Percentiles rank a stretch among this genome's conserved stretches.
These are phyloP conservation scores for Drosophila paracracens DNA, from an alignment of 2,888 invertebrate species.

Conservation along the genomic window DNA sequence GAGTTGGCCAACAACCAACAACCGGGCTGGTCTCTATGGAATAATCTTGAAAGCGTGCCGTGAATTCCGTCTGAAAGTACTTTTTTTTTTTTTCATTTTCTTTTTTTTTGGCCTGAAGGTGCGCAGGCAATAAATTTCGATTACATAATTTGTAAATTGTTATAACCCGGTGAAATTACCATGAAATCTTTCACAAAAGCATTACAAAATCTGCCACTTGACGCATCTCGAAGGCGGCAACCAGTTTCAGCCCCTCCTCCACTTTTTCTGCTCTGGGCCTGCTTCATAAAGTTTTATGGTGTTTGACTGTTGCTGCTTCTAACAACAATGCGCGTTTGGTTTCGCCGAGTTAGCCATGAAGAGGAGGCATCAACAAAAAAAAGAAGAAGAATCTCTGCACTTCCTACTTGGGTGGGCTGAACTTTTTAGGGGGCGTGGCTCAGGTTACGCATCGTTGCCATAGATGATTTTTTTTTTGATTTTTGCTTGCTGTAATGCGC, in stretches of 20 bases:
- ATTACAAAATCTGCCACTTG: constrained; percentile 79
- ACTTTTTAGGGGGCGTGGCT: constrained; percentile 30
- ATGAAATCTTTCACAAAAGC: constrained; percentile 79
- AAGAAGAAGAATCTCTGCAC: constrained; percentile 39
- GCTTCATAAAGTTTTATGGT: constrained; percentile 75
- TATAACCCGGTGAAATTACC: constrained; percentile 80
- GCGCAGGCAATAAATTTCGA: constrained; percentile 78
- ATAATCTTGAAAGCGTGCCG: constrained; percentile 47
- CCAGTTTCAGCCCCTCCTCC: constrained; percentile 19
- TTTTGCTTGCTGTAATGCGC: constrained; percentile 38
- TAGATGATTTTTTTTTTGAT: constrained; percentile 52
- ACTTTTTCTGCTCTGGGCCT: neutral
- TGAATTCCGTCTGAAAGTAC: constrained; percentile 5
- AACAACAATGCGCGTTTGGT: constrained; percentile 65
- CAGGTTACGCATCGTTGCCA: constrained; percentile 72
- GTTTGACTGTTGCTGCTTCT: constrained; percentile 66
- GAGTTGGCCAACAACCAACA: constrained; percentile 5
- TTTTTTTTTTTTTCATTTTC: neutral
- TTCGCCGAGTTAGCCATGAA: constrained; percentile 63
- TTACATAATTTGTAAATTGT: constrained; percentile 83
- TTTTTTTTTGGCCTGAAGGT: constrained; percentile 41
- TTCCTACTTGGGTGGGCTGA: constrained; percentile 74
- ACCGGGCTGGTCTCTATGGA: constrained; percentile 12
- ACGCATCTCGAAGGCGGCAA: constrained; percentile 31
- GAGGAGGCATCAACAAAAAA: neutral